phyloP scores from a whole-genome alignment of 2,797 vertebrate species.

The Microchirus variegatus region DNA sequence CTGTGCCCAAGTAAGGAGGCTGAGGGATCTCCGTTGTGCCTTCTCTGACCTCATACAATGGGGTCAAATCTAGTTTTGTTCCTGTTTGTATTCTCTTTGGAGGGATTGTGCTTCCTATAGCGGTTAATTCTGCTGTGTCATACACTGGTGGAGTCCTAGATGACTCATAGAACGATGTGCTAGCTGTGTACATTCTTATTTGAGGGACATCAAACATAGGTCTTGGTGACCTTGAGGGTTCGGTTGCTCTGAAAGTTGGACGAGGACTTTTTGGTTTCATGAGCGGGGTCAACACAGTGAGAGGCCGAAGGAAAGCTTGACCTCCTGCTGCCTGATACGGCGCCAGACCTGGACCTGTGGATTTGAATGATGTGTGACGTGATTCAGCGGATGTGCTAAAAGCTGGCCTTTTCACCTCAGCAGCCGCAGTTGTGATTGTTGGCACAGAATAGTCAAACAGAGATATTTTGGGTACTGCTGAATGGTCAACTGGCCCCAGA shows the following conservation, averaged over 20 bases:
- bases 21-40: conserved; percentile 41
- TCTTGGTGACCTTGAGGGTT: conserved; percentile 75
- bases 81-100: conserved; percentile 65
- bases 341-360: conserved; percentile 38
- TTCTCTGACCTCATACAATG: conserved; percentile 42
- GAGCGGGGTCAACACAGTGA: conserved; percentile 57
- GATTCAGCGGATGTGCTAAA: conserved; percentile 41
- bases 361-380: conserved; percentile 42
- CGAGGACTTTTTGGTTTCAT: conserved; percentile 74
- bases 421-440: conserved; percentile 21
- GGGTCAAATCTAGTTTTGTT: conserved; percentile 32
- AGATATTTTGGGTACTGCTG: conserved; percentile 23
- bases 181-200: conserved; percentile 83
- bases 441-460: conserved; percentile 16
- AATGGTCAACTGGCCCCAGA: conserved; percentile 28
- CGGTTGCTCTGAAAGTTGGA: conserved; percentile 75
- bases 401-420: conserved; percentile 40
- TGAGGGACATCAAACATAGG: conserved; percentile 85
- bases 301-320: conserved; percentile 52
- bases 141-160: conserved; percentile 73
- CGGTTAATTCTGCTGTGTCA: conserved; percentile 68
- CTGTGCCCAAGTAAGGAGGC: conserved; percentile 29
- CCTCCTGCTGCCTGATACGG: conserved; percentile 30
- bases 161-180: conserved; percentile 75
- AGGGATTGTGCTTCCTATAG: conserved; percentile 62